Base-by-base conservation (phyloP, 2,797 vertebrate genomes). In the Ambastaia sidthimunki region DNA sequence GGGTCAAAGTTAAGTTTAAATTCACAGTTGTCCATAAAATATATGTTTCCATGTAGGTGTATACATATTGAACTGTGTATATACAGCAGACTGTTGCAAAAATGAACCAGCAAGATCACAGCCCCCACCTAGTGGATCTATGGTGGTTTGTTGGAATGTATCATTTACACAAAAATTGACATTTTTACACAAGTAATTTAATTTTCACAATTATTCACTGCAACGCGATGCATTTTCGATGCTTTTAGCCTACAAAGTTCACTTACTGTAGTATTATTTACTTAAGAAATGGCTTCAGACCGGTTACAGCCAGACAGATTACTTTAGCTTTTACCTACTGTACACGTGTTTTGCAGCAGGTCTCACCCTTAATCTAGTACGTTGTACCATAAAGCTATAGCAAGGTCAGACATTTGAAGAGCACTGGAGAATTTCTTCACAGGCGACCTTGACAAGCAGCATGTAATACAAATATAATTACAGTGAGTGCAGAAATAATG, bases 381-480 rank as follows among this genome's bases (percentile, higher is more conserved):
- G 18, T 67, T 67, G 70, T 54, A 18, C 80, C 88, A 87, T 89
- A 88, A 89, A 87, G 86, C 84, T 84, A 78, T 55, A 41, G 19
- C 90, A 91, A 92, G 91, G 92, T 91, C 89, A 84, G 69, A 19
- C n/a, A 31, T 62, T 66, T 60, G 12, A 52, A 68, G 57, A 67
- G 57, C 82, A 78, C 82, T 78, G 76, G 66, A 84, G 85, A 4
- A 80, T 80, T 72, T 76, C 81, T 34, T 82, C 48, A 84, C 68
- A 12, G 44, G 63, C 71, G 86, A 90, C 92, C 93, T 93, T 92
- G 92, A 81, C 28, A 81, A 74, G 89, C 87, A 86, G 86, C 83
- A 76, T 89, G 87, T 92, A 92, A 92, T 92, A 90, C 88, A 90
- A 93, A 93, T 92, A 92, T 89, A 91, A 92, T 93, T 93, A 92